Percentiles rank a stretch among this genome's conserved stretches.
Evolutionary conservation across 2,888 invertebrate genomes (phyloP).

Genomic region (Chymomyza caudatula): DNA sequence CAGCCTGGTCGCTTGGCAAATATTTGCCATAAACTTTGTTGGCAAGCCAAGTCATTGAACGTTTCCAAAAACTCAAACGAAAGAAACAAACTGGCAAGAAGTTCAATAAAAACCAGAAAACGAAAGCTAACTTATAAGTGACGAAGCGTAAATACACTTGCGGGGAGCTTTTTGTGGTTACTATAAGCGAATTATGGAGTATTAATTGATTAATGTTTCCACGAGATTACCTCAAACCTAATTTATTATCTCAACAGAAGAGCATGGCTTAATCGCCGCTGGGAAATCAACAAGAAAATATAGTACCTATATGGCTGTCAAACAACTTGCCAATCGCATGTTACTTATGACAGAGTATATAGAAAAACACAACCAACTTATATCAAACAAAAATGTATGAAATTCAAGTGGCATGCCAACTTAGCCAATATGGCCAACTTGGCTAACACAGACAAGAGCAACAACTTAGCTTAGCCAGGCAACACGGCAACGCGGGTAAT

Average conservation of each 20-base stretch:
- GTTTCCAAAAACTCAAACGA: constrained; percentile 57
- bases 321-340: neutral
- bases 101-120: constrained; percentile 6
- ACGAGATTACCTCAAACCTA: too few species aligned
- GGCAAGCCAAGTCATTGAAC: constrained; percentile 64
- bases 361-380: constrained; percentile 12
- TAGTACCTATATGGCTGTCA: neutral
- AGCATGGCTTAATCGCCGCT: too few species aligned
- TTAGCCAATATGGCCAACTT: constrained; percentile 14
- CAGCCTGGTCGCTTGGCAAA: constrained; percentile 58
- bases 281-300: neutral
- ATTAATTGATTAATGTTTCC: too few species aligned
- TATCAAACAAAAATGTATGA: constrained; percentile 3
- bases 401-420: constrained; percentile 22
- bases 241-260: too few species aligned
- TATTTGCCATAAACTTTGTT: constrained; percentile 67
- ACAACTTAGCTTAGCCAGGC: constrained; percentile 5
- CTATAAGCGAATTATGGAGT: neutral
- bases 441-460: constrained; percentile 10
- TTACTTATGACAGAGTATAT: neutral
- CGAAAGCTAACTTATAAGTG: neutral
- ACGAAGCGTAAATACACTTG: neutral
- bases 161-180: neutral
- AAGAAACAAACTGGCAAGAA: constrained; percentile 30
- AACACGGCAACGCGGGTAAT: constrained; percentile 64